These are phyloP conservation scores for Tapirus terrestris DNA, from an alignment of 2,113 vertebrate genomes.

Conservation along the genomic window DNA sequence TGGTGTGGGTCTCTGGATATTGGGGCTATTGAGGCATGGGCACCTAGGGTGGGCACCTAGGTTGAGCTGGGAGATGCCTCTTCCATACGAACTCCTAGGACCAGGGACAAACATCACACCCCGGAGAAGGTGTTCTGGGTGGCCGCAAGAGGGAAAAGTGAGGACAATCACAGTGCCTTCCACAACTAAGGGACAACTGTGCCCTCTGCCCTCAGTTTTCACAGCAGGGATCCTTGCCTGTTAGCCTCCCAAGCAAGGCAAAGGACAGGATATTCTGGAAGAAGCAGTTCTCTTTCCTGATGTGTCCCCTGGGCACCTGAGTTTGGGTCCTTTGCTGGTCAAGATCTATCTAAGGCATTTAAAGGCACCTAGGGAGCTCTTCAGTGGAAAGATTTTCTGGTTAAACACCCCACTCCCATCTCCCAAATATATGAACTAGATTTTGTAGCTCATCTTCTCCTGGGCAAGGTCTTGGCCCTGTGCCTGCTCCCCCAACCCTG, in stretches of 20 bases:
- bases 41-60: neutral
- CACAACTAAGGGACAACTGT: neutral
- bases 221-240: neutral
- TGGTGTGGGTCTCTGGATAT: neutral
- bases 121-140: neutral
- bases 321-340: neutral
- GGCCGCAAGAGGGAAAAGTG: neutral
- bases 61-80: neutral
- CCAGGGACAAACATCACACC: neutral
- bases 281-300: neutral
- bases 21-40: neutral
- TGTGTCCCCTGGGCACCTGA: neutral
- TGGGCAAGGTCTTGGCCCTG: slow-evolving; percentile 63
- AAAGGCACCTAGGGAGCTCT: slow-evolving; percentile 4
- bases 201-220: neutral
- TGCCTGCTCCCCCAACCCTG: slow-evolving; percentile 65
- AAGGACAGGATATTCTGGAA: slow-evolving; percentile 49
- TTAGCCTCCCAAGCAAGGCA: slow-evolving; percentile 32
- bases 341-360: neutral
- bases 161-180: neutral
- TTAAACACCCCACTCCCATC: neutral
- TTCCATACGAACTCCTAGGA: neutral
- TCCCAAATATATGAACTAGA: slow-evolving; percentile 35
- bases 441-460: slow-evolving; percentile 64
- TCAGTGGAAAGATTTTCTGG: slow-evolving; percentile 37